These are phyloP conservation scores for Drosophila quinaria DNA, from an alignment of 2,888 invertebrate species.

Conservation along the genomic window DNA sequence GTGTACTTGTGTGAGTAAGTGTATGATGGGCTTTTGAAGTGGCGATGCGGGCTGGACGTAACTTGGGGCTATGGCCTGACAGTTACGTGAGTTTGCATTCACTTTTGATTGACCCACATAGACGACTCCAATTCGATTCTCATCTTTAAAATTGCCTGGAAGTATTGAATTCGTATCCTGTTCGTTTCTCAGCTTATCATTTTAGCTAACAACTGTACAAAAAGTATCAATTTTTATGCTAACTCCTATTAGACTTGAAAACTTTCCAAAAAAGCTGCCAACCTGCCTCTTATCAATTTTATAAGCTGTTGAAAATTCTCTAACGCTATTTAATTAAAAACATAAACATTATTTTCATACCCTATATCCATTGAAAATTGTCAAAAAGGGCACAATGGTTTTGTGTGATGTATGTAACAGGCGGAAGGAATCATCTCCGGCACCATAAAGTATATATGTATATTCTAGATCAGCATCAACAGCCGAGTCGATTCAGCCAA, in stretches of 20 bases:
- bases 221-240: neutral
- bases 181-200: neutral
- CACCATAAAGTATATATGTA: too few species aligned
- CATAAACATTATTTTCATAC: too few species aligned
- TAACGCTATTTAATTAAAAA: neutral
- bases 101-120: neutral
- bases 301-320: neutral
- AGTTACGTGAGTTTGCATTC: constrained; percentile 12
- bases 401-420: too few species aligned
- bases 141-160: neutral
- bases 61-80: constrained; percentile 14
- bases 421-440: too few species aligned
- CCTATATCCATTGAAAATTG: too few species aligned
- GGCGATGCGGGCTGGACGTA: constrained; percentile 16
- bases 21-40: constrained; percentile 46
- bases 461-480: too few species aligned
- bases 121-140: neutral
- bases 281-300: neutral
- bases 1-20: constrained; percentile 4
- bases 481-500: too few species aligned
- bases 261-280: neutral
- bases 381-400: too few species aligned
- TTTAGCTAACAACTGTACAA: neutral
- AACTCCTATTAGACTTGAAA: neutral
- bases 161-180: neutral